Base-by-base conservation (phyloP, 2,113 vertebrate species). In the Dipodomys ordii region DNA sequence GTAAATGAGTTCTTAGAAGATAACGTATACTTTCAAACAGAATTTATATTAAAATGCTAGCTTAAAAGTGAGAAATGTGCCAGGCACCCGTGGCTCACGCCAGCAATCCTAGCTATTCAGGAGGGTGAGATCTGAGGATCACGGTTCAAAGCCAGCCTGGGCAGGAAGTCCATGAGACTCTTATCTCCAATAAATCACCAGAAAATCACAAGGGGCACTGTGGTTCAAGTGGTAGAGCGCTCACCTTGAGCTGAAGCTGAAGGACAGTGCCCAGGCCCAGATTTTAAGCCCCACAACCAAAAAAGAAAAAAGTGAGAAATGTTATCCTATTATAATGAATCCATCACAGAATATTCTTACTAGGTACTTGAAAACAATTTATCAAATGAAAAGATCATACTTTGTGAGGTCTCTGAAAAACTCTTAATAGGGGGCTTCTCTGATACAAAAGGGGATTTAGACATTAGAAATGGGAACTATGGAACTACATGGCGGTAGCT, bases 21-120 rank as follows among this genome's bases (percentile, higher is more conserved):
- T 60, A 57, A 57, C 1, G 15, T 57, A 49, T 49, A 49, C 49
- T 49, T 49, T 49, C 18, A 96, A 93, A 93, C 0, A 92, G 67
- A 91, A 81, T 64, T 57, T 68, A 35, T 20, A 91, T 28, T 95
- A 94, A 95, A 53, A 92, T 23, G n/a, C 82, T 68, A 83, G 28
- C n/a, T 87, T 93, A 92, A 79, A 12, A 49, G 19, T 22, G 28
- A 91, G 12, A 57, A 57, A 57, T 57, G 12, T 16, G 39, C 39
- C 39, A 39, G 39, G 39, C 39, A 39, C 39, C 39, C 0, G 39
- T 39, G 39, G 39, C 39, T 39, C 39, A 39, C 39, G 39, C 39
- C 39, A 39, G 39, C 39, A 39, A 39, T 39, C 39, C 39, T 39
- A 39, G 39, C 39, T 39, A 39, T 39, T 39, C 39, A 39, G 39